A percentile compares a stretch with the other conserved stretches of the same genome.
phyloP scores from a whole-genome alignment of 2,113 vertebrate species.

The Gopherus flavomarginatus region DNA sequence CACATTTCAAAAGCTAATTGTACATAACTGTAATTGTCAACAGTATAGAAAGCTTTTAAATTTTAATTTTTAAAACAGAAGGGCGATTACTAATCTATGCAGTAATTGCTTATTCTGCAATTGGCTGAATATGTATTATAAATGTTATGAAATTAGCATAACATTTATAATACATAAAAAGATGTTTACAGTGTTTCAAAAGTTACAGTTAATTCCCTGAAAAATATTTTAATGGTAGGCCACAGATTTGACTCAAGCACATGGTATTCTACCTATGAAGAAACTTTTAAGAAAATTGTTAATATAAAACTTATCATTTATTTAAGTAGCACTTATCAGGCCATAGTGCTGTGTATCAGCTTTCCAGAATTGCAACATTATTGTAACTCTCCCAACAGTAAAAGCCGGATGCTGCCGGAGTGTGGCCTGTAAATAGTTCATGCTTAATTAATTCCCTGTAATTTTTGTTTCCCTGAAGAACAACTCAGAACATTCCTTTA shows the following conservation, averaged over 20 bases:
- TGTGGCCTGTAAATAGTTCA: neutral
- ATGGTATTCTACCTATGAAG: neutral
- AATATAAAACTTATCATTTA: neutral
- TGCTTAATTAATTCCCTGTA: slow-evolving; percentile 32
- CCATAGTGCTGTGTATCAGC: neutral
- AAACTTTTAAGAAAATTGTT: neutral
- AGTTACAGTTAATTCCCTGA: neutral
- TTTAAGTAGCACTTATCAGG: neutral
- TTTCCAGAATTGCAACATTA: neutral
- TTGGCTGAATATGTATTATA: neutral
- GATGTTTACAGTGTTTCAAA: neutral
- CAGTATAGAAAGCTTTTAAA: neutral
- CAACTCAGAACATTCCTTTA: neutral
- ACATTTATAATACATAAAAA: slow-evolving; percentile 13
- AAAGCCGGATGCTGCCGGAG: neutral
- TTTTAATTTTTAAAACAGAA: neutral
- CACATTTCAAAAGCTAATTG: neutral
- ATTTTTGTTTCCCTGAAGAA: slow-evolving; percentile 14
- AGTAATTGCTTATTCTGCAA: slow-evolving; percentile 15
- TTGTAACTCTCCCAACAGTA: neutral
- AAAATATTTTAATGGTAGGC: neutral
- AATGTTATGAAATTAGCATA: neutral
- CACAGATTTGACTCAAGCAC: neutral
- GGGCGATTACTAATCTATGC: neutral
- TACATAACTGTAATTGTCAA: neutral